Conservation (phyloP, 2,888 invertebrate species). For the Eueremaeus valkanovi region DNA sequence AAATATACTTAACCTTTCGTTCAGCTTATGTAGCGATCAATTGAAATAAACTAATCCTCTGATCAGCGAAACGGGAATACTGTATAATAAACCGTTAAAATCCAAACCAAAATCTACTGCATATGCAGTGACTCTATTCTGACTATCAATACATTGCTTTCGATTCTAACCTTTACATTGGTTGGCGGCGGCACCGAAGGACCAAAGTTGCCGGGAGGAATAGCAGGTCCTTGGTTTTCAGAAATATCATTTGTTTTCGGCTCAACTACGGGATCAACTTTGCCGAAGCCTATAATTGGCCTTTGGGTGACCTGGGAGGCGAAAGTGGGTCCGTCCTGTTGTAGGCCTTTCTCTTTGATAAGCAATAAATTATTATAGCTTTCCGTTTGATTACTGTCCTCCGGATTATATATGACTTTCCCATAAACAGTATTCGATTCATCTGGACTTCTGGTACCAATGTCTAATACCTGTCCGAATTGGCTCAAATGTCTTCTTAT, state of each 20-base stretch:
- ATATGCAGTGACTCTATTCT: too few species aligned
- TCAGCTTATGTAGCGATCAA: too few species aligned
- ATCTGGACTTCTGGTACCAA: background rate
- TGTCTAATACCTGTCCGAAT: background rate
- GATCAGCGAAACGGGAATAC: too few species aligned
- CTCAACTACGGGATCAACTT: too few species aligned
- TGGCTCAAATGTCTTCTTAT: background rate
- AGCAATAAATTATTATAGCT: background rate
- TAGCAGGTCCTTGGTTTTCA: background rate
- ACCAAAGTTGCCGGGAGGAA: background rate
- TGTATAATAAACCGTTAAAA: too few species aligned
- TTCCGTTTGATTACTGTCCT: background rate
- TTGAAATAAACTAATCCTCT: too few species aligned
- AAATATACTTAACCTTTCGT: too few species aligned
- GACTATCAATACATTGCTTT: too few species aligned
- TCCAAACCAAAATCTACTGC: too few species aligned
- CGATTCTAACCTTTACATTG: too few species aligned
- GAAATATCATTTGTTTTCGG: background rate
- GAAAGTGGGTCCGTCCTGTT: conserved; percentile 12
- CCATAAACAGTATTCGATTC: background rate
- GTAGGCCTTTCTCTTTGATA: background rate
- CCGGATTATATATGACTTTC: background rate
- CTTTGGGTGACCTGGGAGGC: background rate
- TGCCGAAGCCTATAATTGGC: background rate
- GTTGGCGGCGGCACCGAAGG: too few species aligned